Conservation (phyloP, 2,797 vertebrate species). For the Champsocephalus esox region DNA sequence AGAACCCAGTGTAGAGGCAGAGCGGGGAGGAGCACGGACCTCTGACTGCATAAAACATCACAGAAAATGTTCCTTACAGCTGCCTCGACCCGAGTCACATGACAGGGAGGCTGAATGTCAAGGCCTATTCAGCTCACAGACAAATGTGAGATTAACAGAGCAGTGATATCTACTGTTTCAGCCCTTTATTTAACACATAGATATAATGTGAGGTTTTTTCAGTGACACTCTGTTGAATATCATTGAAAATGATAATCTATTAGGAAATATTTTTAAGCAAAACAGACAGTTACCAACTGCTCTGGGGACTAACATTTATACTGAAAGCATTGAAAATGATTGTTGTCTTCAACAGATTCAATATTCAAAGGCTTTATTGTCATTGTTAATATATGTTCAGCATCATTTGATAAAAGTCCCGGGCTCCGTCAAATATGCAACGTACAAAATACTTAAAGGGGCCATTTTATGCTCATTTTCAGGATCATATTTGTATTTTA, state of each 20-base stretch:
- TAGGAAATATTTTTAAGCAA: neutral
- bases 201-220: neutral
- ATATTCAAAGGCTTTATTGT: too few species aligned
- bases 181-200: neutral
- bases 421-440: too few species aligned
- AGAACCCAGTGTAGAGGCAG: slow-evolving; percentile 54
- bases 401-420: too few species aligned
- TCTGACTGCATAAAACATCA: slow-evolving; percentile 12
- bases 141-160: neutral
- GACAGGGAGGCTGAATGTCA: neutral
- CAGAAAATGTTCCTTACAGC: neutral
- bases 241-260: neutral
- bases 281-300: neutral
- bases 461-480: too few species aligned
- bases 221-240: neutral
- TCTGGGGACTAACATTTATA: neutral
- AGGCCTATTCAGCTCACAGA: slow-evolving; percentile 6
- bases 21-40: slow-evolving; percentile 24
- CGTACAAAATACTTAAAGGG: too few species aligned
- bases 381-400: too few species aligned
- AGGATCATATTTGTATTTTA: too few species aligned
- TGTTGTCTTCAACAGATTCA: neutral
- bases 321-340: too few species aligned
- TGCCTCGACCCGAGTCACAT: slow-evolving; percentile 28
- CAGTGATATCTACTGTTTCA: neutral